Evolutionary conservation across 2,113 vertebrate species (phyloP).

Genomic region (Anser cygnoides): DNA sequence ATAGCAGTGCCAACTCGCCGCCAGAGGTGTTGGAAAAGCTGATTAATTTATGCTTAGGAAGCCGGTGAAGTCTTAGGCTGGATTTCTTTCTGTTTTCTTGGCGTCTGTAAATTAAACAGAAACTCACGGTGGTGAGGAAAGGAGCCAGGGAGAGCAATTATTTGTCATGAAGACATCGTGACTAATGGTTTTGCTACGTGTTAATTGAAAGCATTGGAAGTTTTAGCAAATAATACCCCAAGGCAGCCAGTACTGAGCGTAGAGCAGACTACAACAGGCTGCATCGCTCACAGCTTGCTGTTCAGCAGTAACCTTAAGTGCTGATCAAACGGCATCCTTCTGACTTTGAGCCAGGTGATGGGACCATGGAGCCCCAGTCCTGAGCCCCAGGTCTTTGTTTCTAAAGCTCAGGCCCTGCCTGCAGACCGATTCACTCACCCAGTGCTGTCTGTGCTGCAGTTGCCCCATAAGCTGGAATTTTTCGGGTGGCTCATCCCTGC

Average conservation of each 20-base stretch:
- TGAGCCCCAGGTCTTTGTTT: not conserved
- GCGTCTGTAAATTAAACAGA: not conserved
- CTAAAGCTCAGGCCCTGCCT: not conserved
- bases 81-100: constrained; percentile 2
- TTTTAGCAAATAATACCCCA: not conserved
- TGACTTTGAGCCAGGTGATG: not conserved
- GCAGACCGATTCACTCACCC: not conserved
- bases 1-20: not conserved
- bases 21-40: not conserved
- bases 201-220: constrained; percentile 7
- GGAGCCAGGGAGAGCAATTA: constrained; percentile 13
- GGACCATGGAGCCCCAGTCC: not conserved
- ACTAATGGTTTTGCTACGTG: not conserved
- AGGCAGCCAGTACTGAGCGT: not conserved
- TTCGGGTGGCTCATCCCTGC: not conserved
- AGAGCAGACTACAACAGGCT: not conserved
- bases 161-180: not conserved
- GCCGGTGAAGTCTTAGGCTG: not conserved
- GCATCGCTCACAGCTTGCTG: not conserved
- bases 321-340: not conserved
- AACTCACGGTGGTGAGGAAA: not conserved
- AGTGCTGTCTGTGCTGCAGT: not conserved
- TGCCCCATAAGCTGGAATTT: not conserved
- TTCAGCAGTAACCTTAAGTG: not conserved
- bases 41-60: not conserved